phyloP scores from a whole-genome alignment of 2,888 invertebrate species.

The Bellardia bayeri region DNA sequence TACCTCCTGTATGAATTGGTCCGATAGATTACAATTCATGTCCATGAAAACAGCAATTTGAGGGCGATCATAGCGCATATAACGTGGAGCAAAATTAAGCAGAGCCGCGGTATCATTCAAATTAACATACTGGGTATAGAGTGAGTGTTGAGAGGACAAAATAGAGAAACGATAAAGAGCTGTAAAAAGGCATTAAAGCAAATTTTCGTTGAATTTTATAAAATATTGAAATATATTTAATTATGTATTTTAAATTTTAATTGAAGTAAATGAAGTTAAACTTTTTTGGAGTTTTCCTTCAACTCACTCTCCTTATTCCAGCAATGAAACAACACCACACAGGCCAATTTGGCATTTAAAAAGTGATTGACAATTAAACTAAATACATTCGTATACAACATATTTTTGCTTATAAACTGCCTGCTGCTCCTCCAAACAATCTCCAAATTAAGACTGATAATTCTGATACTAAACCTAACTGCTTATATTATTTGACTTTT shows the following conservation, averaged over 20 bases:
- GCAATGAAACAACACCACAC: conserved; percentile 79
- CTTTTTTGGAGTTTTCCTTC: not conserved
- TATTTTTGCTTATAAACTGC: not conserved
- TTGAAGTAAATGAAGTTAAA: not conserved
- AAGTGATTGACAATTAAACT: conserved; percentile 79
- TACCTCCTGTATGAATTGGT: conserved; percentile 77
- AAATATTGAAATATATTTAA: not conserved
- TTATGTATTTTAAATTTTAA: no score
- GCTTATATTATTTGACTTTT: no score
- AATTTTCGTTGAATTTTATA: not conserved
- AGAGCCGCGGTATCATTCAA: conserved; percentile 64
- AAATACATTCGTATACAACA: conserved; percentile 74
- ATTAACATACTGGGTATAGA: conserved; percentile 76
- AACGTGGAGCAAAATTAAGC: conserved; percentile 70
- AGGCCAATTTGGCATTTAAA: conserved; percentile 75
- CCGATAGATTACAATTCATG: conserved; percentile 76
- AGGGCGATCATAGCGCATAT: conserved; percentile 75
- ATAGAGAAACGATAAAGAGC: conserved; percentile 73
- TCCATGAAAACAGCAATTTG: conserved; percentile 80
- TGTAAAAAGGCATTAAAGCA: conserved; percentile 60
- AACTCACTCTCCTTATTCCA: conserved; percentile 78
- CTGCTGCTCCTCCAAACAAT: not conserved
- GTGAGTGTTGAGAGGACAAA: conserved; percentile 53
- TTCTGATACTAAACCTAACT: not conserved
- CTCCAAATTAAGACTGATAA: not conserved